Base-by-base conservation (phyloP, 2,797 vertebrate genomes). In the Spheniscus humboldti region DNA sequence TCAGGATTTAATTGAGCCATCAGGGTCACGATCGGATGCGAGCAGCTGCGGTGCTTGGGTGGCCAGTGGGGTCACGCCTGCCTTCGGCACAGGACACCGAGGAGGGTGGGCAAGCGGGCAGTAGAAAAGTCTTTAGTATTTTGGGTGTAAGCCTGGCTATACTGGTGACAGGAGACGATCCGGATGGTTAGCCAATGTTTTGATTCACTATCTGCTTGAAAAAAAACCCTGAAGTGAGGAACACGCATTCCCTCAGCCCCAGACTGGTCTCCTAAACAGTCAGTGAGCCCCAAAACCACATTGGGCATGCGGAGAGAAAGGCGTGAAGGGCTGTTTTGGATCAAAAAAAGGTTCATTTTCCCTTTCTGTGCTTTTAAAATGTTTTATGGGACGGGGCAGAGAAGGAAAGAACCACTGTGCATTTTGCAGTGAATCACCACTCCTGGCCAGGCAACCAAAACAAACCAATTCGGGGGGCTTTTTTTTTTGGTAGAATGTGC, bases 11-110 rank as follows among this genome's bases (percentile, higher is more conserved):
- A 28, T 0, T 0, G 69, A 85, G 52, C 52, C 47, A 4, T 4
- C 5, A 1, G 71, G 28, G 28, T 24, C 50, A 28, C 0, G 4
- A 8, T 1, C 0, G 0, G 64, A 5, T 11, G 37, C 0, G 9
- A 53, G 67, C 0, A 5, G 31, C 31, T 0, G 0, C 4, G 11
- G 56, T 0, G 0, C 35, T 28, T 18, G 63, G 20, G 62, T 14
- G 55, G 45, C 41, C 0, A 0, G 16, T 10, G 56, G 72, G 9
- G 66, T 74, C 7, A 5, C 1, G 5, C 28, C 15, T 59, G 81
- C 19, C 48, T 63, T 35, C 0, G 10, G 56, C 62, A 5, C 52
- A 16, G 62, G 47, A 47, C n/a, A n/a, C 7, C 0, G 1, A 71
- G 63, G 77, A n/a, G 35, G 45, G 28, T 13, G 59, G 64, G 45